Evolutionary conservation across 1,140 invertebrate genomes (phyloP).

Genomic region (Dolichoris vasculosae): DNA sequence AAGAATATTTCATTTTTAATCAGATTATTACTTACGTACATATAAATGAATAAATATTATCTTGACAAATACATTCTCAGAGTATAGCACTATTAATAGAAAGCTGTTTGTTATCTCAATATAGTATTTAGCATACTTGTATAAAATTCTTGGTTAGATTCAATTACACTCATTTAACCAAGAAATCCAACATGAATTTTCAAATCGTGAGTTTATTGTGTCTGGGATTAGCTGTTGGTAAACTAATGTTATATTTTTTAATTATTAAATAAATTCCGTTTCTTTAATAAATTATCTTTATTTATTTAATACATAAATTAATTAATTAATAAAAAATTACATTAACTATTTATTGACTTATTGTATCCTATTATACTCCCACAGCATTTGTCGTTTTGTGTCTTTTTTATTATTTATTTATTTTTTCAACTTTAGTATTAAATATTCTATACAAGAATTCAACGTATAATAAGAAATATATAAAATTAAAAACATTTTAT

Average conservation of each 20-base stretch:
- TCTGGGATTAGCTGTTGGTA: not conserved
- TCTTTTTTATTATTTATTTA: no score
- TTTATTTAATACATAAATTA: no score
- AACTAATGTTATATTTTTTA: not conserved
- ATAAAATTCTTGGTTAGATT: not conserved
- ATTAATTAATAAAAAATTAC: no score
- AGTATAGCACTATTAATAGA: not conserved
- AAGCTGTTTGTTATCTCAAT: not conserved
- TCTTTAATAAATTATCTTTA: no score
- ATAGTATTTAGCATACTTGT: not conserved
- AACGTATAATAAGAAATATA: no score
- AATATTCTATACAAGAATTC: no score
- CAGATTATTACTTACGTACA: not conserved
- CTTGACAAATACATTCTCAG: not conserved
- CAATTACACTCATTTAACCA: not conserved
- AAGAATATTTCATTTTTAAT: not conserved
- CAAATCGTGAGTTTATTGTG: not conserved
- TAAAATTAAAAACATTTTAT: no score
- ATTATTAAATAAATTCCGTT: not conserved
- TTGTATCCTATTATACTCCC: no score
- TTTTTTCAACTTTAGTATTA: no score
- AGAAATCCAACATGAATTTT: not conserved
- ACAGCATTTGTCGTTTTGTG: no score
- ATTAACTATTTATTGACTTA: no score
- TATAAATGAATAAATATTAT: not conserved